phyloP scores from a whole-genome alignment of 2,797 vertebrate species.

The Rhyacichthys aspro region DNA sequence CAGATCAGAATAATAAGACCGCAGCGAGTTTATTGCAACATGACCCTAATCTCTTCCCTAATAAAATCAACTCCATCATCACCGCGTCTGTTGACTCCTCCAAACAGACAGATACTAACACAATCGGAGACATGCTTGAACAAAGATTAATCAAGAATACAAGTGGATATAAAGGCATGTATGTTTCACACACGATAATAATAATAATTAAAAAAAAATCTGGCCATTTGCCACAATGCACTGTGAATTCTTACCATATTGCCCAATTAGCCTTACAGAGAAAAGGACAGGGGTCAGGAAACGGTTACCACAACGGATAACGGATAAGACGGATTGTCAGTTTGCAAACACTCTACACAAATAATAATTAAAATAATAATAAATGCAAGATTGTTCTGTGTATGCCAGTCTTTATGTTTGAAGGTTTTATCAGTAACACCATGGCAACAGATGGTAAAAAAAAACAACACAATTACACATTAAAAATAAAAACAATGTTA shows the following conservation, averaged over 20 bases:
- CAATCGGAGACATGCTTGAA: constrained; percentile 45
- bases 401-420: constrained; percentile 25
- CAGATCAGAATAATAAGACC: constrained; percentile 68
- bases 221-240: constrained; percentile 44
- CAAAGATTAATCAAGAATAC: constrained; percentile 35
- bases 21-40: constrained; percentile 58
- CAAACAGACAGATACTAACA: constrained; percentile 56
- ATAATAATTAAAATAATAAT: constrained; percentile 22
- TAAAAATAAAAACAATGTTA: background rate
- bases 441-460: constrained; percentile 53
- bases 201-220: constrained; percentile 34
- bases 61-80: constrained; percentile 69
- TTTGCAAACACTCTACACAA: constrained; percentile 36
- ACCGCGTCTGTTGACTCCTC: constrained; percentile 52
- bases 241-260: constrained; percentile 46
- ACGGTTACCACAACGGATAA: constrained; percentile 41
- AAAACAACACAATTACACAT: too few species aligned
- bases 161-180: constrained; percentile 10
- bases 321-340: constrained; percentile 51
- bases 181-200: constrained; percentile 19
- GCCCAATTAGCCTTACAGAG: constrained; percentile 48
- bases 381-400: constrained; percentile 36
- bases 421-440: constrained; percentile 44
- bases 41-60: constrained; percentile 68
- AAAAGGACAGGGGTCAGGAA: constrained; percentile 54